Base-by-base conservation (phyloP, 2,797 vertebrate genomes). In the Coccyzus lansbergi region DNA sequence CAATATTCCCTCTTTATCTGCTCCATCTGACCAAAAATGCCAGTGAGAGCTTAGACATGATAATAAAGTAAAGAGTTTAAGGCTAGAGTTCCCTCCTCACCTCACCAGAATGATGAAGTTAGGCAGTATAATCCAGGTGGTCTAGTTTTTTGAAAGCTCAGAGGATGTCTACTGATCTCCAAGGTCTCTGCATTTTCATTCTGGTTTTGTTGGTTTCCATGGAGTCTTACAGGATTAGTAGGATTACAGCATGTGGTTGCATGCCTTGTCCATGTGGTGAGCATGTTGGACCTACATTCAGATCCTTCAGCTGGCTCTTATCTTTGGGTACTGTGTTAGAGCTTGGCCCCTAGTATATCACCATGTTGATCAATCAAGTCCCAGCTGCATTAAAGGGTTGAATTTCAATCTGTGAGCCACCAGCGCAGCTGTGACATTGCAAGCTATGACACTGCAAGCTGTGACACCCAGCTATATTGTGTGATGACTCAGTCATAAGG, bases 221-320 rank as follows among this genome's bases (percentile, higher is more conserved):
- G 65, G 62, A 65, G 55, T 53, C 55, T 62, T 15, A 25, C 3
- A 79, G 48, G 51, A 14, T 92, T 52, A 34, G 75, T 77, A 71
- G 58, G 56, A 46, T 83, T 78, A 60, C 63, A 78, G 58, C 2
- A 0, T 1, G 4, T 80, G 63, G 44, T 83, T 83, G 58, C 58
- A 87, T 77, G 70, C 60, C 56, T 84, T 70, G 67, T 92, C 55
- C 53, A 3, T 36, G 15, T 51, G 46, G 12, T 2, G 1, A 80
- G 46, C 26, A 12, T 1, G 0, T 17, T 80, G 40, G 40, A 15
- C 40, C 44, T 7, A 3, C 0, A 0, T 52, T 88, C 67, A 83
- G 17, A 40, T 31, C 34, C 29, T 86, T 77, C 52, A 38, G 7
- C 33, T 85, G 31, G 19, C 48, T 63, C 20, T 58, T 52, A 38